Evolutionary conservation across 1,140 invertebrate genomes (phyloP), one percentile per base, ranked within the genome.

Genomic region (Colletes gigas): DNA sequence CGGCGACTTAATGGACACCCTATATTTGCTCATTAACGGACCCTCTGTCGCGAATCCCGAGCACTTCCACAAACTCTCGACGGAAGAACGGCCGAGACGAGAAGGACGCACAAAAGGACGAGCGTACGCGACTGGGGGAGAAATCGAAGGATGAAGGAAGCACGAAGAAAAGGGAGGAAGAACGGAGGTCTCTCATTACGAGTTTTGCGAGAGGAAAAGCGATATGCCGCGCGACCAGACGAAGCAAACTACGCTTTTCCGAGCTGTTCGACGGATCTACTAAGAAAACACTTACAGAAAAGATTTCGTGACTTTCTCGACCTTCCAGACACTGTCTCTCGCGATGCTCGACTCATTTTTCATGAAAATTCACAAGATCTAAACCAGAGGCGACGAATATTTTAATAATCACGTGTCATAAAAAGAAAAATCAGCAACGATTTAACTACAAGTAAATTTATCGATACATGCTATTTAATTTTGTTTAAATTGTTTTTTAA

Each of bases 21-120:
- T 89, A 87, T 91, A 89, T 91, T 89, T 90, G 88, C 88, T 91
- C 89, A 91, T 90, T 92, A 92, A 90, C 84, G 88, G 90, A 89
- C 89, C 89, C 89, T 91, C 89, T 84, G 89, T 89, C 87, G 86
- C 89, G 90, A 90, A 86, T 88, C 82, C 71, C 69, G 76, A 86
- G 85, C 89, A 87, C 85, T 89, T 87, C 83, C 82, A 88, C 85
- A 81, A 88, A 84, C 81, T 87, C 84, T 78, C 83, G 66, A 60
- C 84, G 87, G 57, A 75, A 69, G 80, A 83, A 85, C 79, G 85
- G 83, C 81, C 76, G 81, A 79, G 70, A 17, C 21, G 78, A 79
- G 74, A 76, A 75, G 72, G 79, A 72, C 69, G 80, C 78, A 81
- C 80, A 82, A 85, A 84, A 76, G 79, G 78, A 85, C 86, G 82